Conservation (phyloP, 2,797 vertebrate species). For the Tapera naevia region DNA sequence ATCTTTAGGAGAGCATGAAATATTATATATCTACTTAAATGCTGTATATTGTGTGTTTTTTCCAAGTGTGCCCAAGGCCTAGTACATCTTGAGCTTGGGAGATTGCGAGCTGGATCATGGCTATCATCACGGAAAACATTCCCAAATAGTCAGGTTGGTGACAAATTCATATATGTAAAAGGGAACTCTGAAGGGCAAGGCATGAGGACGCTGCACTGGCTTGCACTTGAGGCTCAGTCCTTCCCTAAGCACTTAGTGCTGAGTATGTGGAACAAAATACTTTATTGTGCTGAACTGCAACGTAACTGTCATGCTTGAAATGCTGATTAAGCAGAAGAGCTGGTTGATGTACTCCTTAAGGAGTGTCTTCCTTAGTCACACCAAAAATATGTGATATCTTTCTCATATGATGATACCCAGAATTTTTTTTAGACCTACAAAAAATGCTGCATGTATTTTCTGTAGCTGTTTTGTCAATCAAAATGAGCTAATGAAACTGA, state of each 20-base stretch:
- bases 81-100: slow-evolving; percentile 90
- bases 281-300: background rate
- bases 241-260: background rate
- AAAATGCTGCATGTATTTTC: background rate
- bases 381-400: background rate
- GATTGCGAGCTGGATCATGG: slow-evolving; percentile 91
- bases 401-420: background rate
- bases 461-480: slow-evolving; percentile 50
- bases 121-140: slow-evolving; percentile 82
- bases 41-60: background rate
- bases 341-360: background rate
- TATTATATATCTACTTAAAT: background rate
- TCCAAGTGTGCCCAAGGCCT: slow-evolving; percentile 89
- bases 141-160: slow-evolving; percentile 86
- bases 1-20: slow-evolving; percentile 27
- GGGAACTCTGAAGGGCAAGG: background rate
- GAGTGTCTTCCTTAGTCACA: background rate
- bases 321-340: background rate
- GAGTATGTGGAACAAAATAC: background rate
- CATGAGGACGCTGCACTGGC: background rate
- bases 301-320: background rate
- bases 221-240: background rate
- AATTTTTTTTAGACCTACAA: background rate
- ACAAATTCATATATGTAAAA: background rate
- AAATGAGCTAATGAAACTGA: slow-evolving; percentile 8